Base-by-base conservation (phyloP, 2,113 vertebrate genomes). In the Epinephelus moara region DNA sequence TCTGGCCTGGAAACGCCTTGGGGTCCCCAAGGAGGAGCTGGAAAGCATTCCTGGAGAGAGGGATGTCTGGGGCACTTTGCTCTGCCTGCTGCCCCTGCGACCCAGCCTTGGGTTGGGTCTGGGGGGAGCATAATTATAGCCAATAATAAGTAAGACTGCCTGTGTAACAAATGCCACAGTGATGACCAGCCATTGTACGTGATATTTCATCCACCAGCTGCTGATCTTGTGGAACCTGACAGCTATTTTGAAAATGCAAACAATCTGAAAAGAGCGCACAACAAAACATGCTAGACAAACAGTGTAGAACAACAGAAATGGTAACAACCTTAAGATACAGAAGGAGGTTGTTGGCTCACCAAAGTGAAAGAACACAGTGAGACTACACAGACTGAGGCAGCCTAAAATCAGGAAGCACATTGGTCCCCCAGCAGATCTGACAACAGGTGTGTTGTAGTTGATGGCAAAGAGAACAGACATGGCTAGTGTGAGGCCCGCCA, bases 331-430 rank as follows among this genome's bases (percentile, higher is more conserved):
- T 45, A 97, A 64, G 49, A 96, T 40, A 83, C 97, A 98, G 0
- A 14, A 14, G 0, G 8, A 9, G 55, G 1, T 0, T 0, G 86
- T 90, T 13, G 97, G 97, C 47, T 93, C 84, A 13, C 94, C 97
- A 0, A 97, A 96, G 84, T 94, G 95, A 89, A 94, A 95, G 64
- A 96, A 95, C 40, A 97, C 79, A 78, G 96, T 96, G 53, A 93
- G n/a, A 80, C 93, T 91, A 13, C 91, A 91, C 0, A 90, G 82
- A 23, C 86, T 89, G 84, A 97, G 90, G 21, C 96, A 94, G 4
- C 86, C 93, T 78, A 99, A 84, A 95, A 97, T 96, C 50, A 97
- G 88, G 89, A 97, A 96, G 85, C 96, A 97, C 92, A 94, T 94
- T 52, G 87, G 92, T 19, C 96, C 97, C 0, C 97, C 97, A 0